Evolutionary conservation across 2,888 invertebrate species (phyloP).

Genomic region (Lottia gigantea): DNA sequence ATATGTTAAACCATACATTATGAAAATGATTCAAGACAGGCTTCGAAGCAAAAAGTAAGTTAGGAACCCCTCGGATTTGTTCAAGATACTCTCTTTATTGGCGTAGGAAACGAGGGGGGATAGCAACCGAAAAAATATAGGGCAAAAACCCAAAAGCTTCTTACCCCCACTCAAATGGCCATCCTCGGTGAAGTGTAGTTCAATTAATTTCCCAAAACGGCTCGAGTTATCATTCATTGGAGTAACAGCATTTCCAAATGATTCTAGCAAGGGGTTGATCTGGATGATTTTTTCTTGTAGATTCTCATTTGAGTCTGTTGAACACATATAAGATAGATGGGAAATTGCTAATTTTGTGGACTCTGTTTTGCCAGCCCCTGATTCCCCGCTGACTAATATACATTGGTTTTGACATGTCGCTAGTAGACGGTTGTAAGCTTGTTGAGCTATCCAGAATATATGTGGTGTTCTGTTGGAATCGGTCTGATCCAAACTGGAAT

Average conservation of each 20-base stretch:
- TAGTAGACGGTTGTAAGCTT: constrained; percentile 41
- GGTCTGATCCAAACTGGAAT: constrained; percentile 5
- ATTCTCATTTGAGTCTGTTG: constrained; percentile 24
- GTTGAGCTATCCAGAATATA: constrained; percentile 48
- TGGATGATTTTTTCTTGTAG: constrained; percentile 31
- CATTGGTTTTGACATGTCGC: constrained; percentile 41
- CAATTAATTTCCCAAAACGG: constrained; percentile 49
- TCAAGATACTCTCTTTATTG: too few relatives aligned
- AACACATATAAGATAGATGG: constrained; percentile 32
- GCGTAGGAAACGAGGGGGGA: too few relatives aligned
- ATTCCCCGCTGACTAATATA: constrained; percentile 54
- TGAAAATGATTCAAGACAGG: too few relatives aligned
- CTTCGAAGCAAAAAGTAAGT: too few relatives aligned
- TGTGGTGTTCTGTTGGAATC: constrained; percentile 39
- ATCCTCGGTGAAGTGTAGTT: constrained; percentile 36
- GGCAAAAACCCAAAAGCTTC: too few relatives aligned
- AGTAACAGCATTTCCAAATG: constrained; percentile 52
- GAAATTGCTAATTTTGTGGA: constrained; percentile 33
- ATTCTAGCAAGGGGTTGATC: constrained; percentile 49
- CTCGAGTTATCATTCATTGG: constrained; percentile 52
- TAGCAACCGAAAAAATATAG: too few relatives aligned
- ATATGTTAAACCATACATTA: too few relatives aligned
- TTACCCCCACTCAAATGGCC: constrained; percentile 35
- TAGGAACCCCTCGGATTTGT: too few relatives aligned
- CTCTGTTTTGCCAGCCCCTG: constrained; percentile 49